Base-by-base conservation (phyloP, 2,797 vertebrate species). In the Gadopsis bispinosus region DNA sequence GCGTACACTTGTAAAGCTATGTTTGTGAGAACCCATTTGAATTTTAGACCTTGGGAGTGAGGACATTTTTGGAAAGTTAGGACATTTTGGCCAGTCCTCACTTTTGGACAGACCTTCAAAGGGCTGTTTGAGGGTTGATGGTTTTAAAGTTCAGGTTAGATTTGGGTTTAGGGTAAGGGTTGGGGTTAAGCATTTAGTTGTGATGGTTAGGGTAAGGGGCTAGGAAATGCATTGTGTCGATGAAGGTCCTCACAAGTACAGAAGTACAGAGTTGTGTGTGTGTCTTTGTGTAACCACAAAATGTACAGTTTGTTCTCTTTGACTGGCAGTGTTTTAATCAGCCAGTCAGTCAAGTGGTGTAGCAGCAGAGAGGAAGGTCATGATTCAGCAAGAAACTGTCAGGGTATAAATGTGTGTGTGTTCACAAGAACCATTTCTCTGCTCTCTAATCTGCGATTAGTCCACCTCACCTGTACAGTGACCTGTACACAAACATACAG, bases 371-470 rank as follows among this genome's bases (percentile, higher is more conserved):
- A 83, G 77, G 70, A 90, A 85, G 75, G 81, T 81, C 81, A 80
- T 88, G 81, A 93, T 78, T 93, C 87, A 90, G 88, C 89, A 87
- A 73, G 58, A 88, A 76, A 67, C 39, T 14, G 63, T 33, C 14
- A 48, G 43, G 0, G 5, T 56, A 43, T 47, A 37, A 41, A 53
- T 73, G 39, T 78, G 77, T 63, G 62, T 53, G 66, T 72, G 62
- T 67, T 79, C 48, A 78, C 48, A 39, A 37, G 66, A 80, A 83
- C 81, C 19, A 39, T 72, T 72, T 80, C 37, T 79, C 69, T 64
- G 43, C 58, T 67, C 50, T 47, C 26, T 62, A 81, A 87, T 85
- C 75, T 76, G 50, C 4, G 53, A 77, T 74, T 75, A 88, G 70
- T 67, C 64, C 54, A 35, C 61, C 22, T 66, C 65, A 83, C 79